Base-by-base conservation (phyloP, 2,797 vertebrate genomes). In the Podargus strigoides region DNA sequence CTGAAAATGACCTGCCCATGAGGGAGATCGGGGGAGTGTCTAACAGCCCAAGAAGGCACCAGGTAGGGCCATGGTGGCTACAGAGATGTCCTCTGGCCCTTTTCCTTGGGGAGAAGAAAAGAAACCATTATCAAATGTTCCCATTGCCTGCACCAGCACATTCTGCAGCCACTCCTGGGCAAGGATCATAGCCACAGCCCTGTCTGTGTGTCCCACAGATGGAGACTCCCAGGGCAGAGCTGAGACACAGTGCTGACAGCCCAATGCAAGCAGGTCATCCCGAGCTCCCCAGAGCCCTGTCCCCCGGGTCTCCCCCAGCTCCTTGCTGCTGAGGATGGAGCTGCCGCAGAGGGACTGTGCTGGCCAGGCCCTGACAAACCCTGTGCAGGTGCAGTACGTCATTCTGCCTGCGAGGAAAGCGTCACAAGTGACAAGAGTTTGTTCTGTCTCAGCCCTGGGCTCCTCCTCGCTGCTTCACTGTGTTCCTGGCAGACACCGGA, bases 231-330 rank as follows among this genome's bases (percentile, higher is more conserved):
- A 19, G n/a, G 49, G 15, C 58, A 72, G 62, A 34, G 10, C 52
- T 49, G 19, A 27, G 52, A 17, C 34, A 23, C 58, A 46, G 18
- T 0, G 0, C 5, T 4, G 7, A 41, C 26, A 63, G 49, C 36
- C 23, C 18, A 6, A 3, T 13, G 59, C 81, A 42, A 34, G 17
- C 19, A 52, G 77, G 27, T 63, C 0, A 1, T 39, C 46, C 37
- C 19, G 0, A 42, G 34, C 55, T 22, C 10, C 30, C 27, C 2
- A 1, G 28, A 9, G 6, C 34, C 0, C 0, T 27, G 30, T 69
- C 10, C 41, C 17, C 19, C 39, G 1, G 2, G 47, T 39, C 12
- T 62, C 50, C 73, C 28, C 30, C 52, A 39, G 32, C 20, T n/a
- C 46, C 34, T 59, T 26, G 10, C 46, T 0, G 2, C n/a, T 6